A percentile compares a stretch with the other conserved stretches of the same genome.
Conservation (phyloP, 2,113 vertebrate genomes). For the Urocolius indicus region DNA sequence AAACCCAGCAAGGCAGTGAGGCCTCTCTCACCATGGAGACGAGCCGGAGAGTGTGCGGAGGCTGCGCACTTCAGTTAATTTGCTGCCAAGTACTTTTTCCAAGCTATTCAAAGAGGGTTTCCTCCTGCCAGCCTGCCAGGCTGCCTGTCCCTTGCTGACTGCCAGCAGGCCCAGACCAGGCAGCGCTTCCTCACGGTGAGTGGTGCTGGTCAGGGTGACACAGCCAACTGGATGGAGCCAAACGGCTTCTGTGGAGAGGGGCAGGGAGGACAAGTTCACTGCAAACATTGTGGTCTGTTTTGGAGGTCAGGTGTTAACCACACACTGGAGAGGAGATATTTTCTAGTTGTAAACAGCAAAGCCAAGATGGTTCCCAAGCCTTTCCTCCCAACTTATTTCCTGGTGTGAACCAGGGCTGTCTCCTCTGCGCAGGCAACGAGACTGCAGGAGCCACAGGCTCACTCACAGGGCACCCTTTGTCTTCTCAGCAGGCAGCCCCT, state of each 20-base stretch:
- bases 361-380: not conserved
- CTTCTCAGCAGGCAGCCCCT: not conserved
- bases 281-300: not conserved
- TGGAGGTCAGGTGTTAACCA: not conserved
- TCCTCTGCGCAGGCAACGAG: not conserved
- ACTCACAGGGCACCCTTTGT: fast-evolving
- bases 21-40: constrained; percentile 53
- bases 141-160: not conserved
- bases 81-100: not conserved
- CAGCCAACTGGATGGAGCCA: not conserved
- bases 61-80: not conserved
- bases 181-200: fast-evolving
- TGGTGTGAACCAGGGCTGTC: not conserved
- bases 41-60: not conserved
- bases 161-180: fast-evolving
- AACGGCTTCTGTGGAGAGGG: not conserved
- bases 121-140: not conserved
- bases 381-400: not conserved
- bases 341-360: not conserved
- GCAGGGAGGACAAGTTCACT: fast-evolving
- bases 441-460: fast-evolving
- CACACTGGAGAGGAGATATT: not conserved
- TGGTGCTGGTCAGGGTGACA: fast-evolving
- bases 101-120: not conserved
- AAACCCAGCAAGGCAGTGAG: not conserved